A percentile compares a stretch with the other conserved stretches of the same genome.
Conservation (phyloP, 2,113 vertebrate genomes). For the Ageneiosus marmoratus region DNA sequence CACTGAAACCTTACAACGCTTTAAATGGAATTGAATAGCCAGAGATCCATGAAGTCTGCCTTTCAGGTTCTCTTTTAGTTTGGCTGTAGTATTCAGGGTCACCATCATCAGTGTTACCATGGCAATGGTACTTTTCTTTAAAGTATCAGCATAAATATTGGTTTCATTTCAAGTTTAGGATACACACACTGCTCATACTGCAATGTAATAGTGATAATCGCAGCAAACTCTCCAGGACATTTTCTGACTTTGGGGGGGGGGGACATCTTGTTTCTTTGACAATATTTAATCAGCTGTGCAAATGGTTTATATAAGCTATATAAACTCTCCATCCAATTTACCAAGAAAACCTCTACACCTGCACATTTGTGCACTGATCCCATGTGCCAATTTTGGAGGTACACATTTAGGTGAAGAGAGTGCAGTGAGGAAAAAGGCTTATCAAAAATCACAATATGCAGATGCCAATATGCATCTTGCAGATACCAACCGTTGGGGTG, state of each 20-base stretch:
- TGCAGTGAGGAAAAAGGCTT: not conserved
- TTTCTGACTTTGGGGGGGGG: not conserved
- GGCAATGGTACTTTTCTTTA: not conserved
- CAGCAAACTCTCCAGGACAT: not conserved
- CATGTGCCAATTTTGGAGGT: not conserved
- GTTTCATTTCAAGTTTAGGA: not conserved
- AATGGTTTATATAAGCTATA: not conserved
- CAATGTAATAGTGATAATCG: not conserved
- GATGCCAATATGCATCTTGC: too few species aligned
- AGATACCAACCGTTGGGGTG: too few species aligned
- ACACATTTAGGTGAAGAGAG: too few species aligned
- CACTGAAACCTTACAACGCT: too few species aligned
- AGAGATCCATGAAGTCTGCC: too few species aligned
- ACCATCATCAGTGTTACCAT: not conserved
- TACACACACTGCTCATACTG: not conserved
- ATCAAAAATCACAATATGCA: too few species aligned
- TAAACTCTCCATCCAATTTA: not conserved
- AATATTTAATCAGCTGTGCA: not conserved
- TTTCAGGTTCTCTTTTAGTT: too few species aligned
- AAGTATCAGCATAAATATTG: not conserved
- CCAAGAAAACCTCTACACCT: not conserved
- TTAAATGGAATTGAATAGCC: too few species aligned
- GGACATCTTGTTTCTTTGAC: not conserved
- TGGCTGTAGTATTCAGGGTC: too few species aligned
- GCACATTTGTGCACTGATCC: not conserved